Evolutionary conservation across 1,140 invertebrate species (phyloP).

Genomic region (Cryptotermes secundus): DNA sequence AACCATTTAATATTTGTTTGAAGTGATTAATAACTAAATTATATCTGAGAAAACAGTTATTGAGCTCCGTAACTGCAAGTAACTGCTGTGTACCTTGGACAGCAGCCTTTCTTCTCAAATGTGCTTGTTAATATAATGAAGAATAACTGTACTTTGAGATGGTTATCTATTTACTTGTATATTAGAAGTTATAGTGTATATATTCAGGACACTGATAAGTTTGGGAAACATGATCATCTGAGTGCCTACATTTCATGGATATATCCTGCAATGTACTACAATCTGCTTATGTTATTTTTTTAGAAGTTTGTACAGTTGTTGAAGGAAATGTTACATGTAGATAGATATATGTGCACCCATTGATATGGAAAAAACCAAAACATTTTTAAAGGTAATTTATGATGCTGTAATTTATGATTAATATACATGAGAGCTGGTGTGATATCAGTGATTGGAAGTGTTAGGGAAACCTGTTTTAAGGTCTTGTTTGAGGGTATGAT

Average conservation of each 20-base stretch:
- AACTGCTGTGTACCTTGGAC: too few relatives aligned
- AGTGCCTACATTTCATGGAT: not conserved
- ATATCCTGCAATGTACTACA: not conserved
- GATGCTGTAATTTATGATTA: slow-evolving; percentile 16
- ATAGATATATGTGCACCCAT: not conserved
- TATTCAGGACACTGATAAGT: not conserved
- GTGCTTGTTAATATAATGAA: too few relatives aligned
- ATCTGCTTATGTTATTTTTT: slow-evolving; percentile 7
- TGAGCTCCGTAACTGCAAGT: too few relatives aligned
- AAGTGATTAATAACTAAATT: too few relatives aligned
- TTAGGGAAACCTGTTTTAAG: not conserved
- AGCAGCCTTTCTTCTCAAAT: too few relatives aligned
- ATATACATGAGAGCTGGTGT: not conserved
- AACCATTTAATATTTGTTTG: too few relatives aligned
- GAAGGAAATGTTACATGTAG: slow-evolving; percentile 15
- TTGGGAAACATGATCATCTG: not conserved
- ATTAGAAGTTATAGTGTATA: not conserved
- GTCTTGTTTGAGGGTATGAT: not conserved
- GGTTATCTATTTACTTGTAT: not conserved
- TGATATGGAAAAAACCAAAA: not conserved
- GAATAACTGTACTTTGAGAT: not conserved
- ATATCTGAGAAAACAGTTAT: too few relatives aligned
- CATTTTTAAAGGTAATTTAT: slow-evolving; percentile 12
- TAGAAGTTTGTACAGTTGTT: slow-evolving; percentile 16
- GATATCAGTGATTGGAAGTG: not conserved